phyloP scores from a whole-genome alignment of 2,888 invertebrate species.

The Drosophila tripunctata region DNA sequence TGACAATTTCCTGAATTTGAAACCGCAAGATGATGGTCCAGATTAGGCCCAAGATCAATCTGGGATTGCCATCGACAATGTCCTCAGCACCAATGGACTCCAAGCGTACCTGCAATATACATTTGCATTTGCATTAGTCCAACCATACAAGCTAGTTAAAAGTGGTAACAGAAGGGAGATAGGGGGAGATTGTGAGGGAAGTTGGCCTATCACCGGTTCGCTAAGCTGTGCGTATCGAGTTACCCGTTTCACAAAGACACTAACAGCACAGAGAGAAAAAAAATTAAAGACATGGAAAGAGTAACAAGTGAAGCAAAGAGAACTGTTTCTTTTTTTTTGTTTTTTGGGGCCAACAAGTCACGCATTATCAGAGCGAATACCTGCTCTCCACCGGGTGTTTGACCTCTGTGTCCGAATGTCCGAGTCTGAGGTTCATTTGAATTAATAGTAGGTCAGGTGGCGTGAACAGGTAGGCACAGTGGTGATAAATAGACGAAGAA shows the following conservation, averaged over 20 bases:
- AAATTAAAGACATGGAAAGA: slow-evolving; percentile 10
- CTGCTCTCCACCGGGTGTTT: slow-evolving; percentile 54
- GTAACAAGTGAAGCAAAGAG: slow-evolving; percentile 50
- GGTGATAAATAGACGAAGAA: slow-evolving; percentile 57
- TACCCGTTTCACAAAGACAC: slow-evolving; percentile 50
- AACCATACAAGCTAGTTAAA: slow-evolving; percentile 10
- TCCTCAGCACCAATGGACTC: slow-evolving; percentile 99
- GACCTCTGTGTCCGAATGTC: slow-evolving; percentile 41
- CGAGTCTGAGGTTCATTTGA: slow-evolving; percentile 58
- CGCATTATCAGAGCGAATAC: slow-evolving; percentile 72
- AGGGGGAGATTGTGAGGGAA: background rate
- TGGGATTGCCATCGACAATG: slow-evolving; percentile 98
- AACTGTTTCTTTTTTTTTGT: slow-evolving; percentile 14
- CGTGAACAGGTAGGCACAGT: slow-evolving; percentile 49
- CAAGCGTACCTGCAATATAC: slow-evolving; percentile 90
- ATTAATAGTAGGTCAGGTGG: slow-evolving; percentile 69
- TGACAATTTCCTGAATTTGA: slow-evolving; percentile 99
- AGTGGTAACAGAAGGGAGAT: background rate
- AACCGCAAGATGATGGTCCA: slow-evolving; percentile 99
- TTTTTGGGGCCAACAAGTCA: slow-evolving; percentile 54
- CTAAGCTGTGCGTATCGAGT: slow-evolving; percentile 51
- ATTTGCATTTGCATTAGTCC: slow-evolving; percentile 43
- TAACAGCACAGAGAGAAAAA: no score
- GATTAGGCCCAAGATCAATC: slow-evolving; percentile 97
- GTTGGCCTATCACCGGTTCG: slow-evolving; percentile 29